A percentile compares a stretch with the other conserved stretches of the same genome.
Evolutionary conservation across 2,888 invertebrate genomes (phyloP).

Genomic region (Stenchaetothrips biformis): DNA sequence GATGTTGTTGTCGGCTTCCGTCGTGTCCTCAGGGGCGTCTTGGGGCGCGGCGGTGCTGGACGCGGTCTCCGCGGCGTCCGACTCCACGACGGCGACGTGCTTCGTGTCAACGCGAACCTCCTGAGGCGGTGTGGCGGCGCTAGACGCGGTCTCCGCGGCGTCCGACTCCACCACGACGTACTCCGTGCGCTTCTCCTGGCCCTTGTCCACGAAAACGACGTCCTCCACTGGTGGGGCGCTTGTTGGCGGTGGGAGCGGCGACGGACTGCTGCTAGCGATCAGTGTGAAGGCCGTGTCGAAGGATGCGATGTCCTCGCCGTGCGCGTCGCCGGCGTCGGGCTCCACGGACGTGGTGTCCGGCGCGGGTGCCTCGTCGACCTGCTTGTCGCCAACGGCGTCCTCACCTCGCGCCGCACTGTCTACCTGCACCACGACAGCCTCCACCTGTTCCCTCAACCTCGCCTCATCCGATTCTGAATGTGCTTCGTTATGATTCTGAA

Average conservation of each 20-base stretch:
- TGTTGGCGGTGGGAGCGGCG: neutral
- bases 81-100: neutral
- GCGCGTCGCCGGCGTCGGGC: neutral
- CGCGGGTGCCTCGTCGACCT: neutral
- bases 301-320: neutral
- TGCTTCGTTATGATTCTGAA: no score
- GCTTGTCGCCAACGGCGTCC: neutral
- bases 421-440: neutral
- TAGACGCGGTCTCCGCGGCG: neutral
- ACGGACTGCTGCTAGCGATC: neutral
- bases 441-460: neutral
- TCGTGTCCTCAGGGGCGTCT: neutral
- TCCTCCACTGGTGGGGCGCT: neutral
- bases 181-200: neutral
- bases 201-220: neutral
- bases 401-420: neutral
- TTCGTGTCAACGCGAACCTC: neutral
- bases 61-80: neutral
- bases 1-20: neutral
- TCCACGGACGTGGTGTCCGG: neutral
- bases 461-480: neutral
- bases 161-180: neutral
- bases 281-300: conserved; percentile 14
- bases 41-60: neutral
- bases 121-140: neutral